These are phyloP conservation scores for Rhineura floridana DNA, from an alignment of 2,113 vertebrate genomes.

Conservation along the genomic window DNA sequence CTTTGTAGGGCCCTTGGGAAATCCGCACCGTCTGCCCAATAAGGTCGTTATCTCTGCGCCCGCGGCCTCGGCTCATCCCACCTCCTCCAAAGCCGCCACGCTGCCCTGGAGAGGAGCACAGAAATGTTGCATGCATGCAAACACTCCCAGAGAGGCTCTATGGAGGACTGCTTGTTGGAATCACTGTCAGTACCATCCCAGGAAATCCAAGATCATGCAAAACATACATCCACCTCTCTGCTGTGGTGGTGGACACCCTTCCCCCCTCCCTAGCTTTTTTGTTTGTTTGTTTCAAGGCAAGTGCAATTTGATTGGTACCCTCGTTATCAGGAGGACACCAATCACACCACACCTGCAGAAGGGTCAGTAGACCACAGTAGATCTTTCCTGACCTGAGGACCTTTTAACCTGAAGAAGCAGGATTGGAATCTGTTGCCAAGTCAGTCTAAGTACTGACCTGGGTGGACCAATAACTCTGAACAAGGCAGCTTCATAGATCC, in stretches of 20 bases:
- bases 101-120: conserved; percentile 61
- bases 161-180: too few relatives aligned
- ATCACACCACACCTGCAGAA: not conserved
- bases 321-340: not conserved
- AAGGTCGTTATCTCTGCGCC: conserved; percentile 91
- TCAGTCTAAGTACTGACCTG: not conserved
- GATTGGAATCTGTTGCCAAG: too few relatives aligned
- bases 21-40: conserved; percentile 96
- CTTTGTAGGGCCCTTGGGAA: conserved; percentile 96
- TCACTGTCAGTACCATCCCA: too few relatives aligned
- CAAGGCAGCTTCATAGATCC: not conserved
- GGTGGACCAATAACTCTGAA: not conserved
- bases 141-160: rapidly evolving
- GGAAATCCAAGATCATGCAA: too few relatives aligned
- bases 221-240: not conserved
- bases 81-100: conserved; percentile 80
- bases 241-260: not conserved
- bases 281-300: too few relatives aligned
- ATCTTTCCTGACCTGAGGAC: too few relatives aligned
- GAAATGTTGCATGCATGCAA: not conserved
- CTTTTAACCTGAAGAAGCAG: too few relatives aligned
- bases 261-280: too few relatives aligned
- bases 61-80: conserved; percentile 87
- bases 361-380: not conserved
- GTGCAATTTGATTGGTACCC: not conserved